phyloP scores from a whole-genome alignment of 2,888 invertebrate genomes.

The Dexiosoma caninum region DNA sequence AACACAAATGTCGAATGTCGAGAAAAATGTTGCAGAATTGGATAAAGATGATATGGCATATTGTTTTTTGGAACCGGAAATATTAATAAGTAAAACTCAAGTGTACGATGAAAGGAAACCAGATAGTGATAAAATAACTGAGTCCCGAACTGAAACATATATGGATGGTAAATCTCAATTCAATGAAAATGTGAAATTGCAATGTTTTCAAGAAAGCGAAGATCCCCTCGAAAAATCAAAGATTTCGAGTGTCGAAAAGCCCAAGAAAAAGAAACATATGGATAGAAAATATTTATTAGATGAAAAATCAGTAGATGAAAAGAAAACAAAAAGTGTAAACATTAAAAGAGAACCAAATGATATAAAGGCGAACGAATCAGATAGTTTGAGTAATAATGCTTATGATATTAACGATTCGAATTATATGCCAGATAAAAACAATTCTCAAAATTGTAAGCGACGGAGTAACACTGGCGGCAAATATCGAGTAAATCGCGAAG shows the following conservation, averaged over 20 bases:
- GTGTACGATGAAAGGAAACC: neutral
- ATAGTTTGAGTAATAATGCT: neutral
- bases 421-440: neutral
- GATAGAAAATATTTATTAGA: neutral
- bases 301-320: neutral
- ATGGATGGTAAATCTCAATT: neutral
- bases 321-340: neutral
- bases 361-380: neutral
- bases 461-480: neutral
- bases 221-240: slow-evolving; percentile 22
- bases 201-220: neutral
- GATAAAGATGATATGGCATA: neutral
- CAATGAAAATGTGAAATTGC: neutral
- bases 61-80: slow-evolving; percentile 33
- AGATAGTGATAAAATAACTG: neutral
- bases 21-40: neutral
- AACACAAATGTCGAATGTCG: neutral
- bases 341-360: neutral
- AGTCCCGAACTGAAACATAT: neutral
- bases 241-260: neutral
- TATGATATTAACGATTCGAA: neutral
- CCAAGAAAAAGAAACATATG: neutral
- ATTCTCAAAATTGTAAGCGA: neutral
- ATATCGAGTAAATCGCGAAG: neutral
- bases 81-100: slow-evolving; percentile 12